A percentile compares a stretch with the other conserved stretches of the same genome.
Evolutionary conservation across 2,113 vertebrate species (phyloP).

Genomic region (Hirundichthys speculiger): DNA sequence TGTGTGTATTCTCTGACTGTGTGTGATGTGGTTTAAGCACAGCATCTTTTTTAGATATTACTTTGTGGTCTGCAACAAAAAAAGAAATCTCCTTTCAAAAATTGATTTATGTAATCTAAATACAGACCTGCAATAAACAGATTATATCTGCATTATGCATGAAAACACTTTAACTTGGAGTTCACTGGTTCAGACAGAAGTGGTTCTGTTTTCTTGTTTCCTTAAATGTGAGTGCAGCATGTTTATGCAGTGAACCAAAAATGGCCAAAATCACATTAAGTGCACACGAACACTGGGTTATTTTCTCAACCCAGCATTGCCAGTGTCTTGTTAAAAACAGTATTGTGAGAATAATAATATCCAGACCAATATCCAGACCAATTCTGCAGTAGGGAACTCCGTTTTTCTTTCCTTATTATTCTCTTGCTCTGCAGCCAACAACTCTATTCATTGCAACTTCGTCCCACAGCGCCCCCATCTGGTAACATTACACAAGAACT

Average conservation of each 20-base stretch:
- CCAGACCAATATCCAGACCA: too few relatives aligned
- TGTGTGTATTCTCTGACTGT: background rate
- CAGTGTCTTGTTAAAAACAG: too few relatives aligned
- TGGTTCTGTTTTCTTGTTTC: slow-evolving; percentile 32
- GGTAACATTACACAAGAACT: too few relatives aligned
- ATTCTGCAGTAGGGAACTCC: too few relatives aligned
- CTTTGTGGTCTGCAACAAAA: slow-evolving; percentile 16
- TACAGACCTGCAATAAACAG: slow-evolving; percentile 45
- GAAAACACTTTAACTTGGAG: slow-evolving; percentile 17
- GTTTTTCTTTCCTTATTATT: too few relatives aligned
- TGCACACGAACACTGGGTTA: too few relatives aligned
- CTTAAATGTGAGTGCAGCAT: background rate
- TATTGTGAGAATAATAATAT: too few relatives aligned
- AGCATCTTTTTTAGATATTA: background rate
- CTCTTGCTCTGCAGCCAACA: too few relatives aligned
- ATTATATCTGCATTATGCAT: slow-evolving; percentile 55
- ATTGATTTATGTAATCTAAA: slow-evolving; percentile 52
- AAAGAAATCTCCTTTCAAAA: slow-evolving; percentile 49
- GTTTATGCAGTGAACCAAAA: slow-evolving; percentile 12
- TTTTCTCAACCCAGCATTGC: too few relatives aligned
- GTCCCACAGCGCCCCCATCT: too few relatives aligned
- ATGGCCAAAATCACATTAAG: slow-evolving; percentile 10
- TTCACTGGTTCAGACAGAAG: slow-evolving; percentile 23
- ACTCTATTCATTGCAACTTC: too few relatives aligned
- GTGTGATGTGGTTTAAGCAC: slow-evolving; percentile 4